Evolutionary conservation across 1,140 invertebrate species (phyloP).

Genomic region (Protaetia brevitarsis): DNA sequence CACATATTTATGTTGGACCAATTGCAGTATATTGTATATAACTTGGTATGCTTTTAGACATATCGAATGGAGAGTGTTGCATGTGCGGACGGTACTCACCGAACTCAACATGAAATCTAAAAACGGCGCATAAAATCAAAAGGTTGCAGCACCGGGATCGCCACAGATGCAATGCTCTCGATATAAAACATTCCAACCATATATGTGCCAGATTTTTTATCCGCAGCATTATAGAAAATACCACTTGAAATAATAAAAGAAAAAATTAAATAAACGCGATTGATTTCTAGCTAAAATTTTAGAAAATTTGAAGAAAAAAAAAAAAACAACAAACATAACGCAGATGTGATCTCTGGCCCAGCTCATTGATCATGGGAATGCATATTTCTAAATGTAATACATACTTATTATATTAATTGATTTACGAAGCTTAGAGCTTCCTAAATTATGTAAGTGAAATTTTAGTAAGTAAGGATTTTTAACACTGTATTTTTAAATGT

Average conservation of each 20-base stretch:
- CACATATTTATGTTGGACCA: slow-evolving; percentile 53
- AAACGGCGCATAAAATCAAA: neutral
- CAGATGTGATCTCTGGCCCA: slow-evolving; percentile 38
- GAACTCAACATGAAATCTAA: neutral
- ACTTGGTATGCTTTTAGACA: slow-evolving; percentile 50
- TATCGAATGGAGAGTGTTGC: slow-evolving; percentile 43
- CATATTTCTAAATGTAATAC: slow-evolving; percentile 38
- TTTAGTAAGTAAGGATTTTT: slow-evolving; percentile 39
- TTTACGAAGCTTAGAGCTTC: slow-evolving; percentile 40
- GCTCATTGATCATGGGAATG: slow-evolving; percentile 37
- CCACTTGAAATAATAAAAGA: slow-evolving; percentile 32
- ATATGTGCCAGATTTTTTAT: slow-evolving; percentile 53
- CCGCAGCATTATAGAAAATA: slow-evolving; percentile 44
- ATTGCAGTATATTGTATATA: slow-evolving; percentile 48
- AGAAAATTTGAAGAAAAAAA: slow-evolving; percentile 6
- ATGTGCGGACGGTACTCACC: neutral
- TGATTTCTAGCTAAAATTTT: slow-evolving; percentile 13
- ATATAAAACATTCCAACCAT: slow-evolving; percentile 52
- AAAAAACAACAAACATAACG: slow-evolving; percentile 18
- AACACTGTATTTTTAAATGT: slow-evolving; percentile 49
- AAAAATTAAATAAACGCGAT: slow-evolving; percentile 25
- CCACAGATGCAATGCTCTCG: slow-evolving; percentile 29
- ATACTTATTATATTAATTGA: slow-evolving; percentile 30
- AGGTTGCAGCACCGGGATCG: slow-evolving; percentile 24
- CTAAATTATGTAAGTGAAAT: slow-evolving; percentile 29